These are phyloP conservation scores for Periplaneta americana DNA, from an alignment of 1,140 invertebrate species.

Conservation along the genomic window DNA sequence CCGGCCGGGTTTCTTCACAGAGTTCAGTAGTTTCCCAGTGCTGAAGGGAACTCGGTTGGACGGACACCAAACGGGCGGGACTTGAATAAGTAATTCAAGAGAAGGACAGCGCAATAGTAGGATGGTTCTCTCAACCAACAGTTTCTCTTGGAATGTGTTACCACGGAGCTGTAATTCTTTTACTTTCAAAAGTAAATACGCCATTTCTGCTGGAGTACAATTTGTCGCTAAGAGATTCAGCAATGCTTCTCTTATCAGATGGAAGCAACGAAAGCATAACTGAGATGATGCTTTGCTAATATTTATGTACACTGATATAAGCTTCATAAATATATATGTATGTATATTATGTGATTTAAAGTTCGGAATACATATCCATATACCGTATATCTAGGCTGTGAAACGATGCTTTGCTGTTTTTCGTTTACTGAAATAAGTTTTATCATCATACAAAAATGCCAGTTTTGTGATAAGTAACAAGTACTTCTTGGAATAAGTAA, in stretches of 20 bases:
- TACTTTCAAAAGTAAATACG: neutral
- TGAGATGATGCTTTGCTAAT: no score
- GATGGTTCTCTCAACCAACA: neutral
- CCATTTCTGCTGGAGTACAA: neutral
- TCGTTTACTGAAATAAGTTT: no score
- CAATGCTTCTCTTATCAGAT: neutral
- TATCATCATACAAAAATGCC: no score
- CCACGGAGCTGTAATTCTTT: neutral
- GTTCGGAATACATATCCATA: no score
- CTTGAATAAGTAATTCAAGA: neutral
- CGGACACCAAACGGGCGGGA: neutral
- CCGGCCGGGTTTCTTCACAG: neutral
- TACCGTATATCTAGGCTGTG: no score
- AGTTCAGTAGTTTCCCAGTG: neutral
- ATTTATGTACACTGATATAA: no score
- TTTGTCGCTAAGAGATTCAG: neutral
- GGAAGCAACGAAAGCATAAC: no score
- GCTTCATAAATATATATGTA: no score
- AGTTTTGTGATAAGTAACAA: no score
- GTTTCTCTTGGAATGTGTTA: neutral
- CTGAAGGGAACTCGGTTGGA: neutral
- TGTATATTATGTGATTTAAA: no score
- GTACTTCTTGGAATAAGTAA: no score
- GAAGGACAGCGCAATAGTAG: neutral
- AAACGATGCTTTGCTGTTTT: no score